Percentiles rank a stretch among this genome's conserved stretches.
These are phyloP conservation scores for Tokudaia muenninki DNA, from an alignment of 2,797 vertebrate genomes.

Conservation along the genomic window DNA sequence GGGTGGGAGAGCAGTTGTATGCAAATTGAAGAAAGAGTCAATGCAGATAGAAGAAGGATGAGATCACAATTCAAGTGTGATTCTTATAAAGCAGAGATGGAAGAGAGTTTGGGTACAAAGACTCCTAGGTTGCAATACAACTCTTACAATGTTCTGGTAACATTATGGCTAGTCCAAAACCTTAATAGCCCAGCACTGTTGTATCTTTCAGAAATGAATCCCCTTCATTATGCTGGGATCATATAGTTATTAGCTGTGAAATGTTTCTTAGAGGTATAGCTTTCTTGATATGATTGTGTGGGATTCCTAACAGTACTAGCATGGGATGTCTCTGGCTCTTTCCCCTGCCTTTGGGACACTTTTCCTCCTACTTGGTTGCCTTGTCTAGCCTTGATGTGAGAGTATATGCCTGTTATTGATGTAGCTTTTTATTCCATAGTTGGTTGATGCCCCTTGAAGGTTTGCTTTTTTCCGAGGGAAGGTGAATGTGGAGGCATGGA, in stretches of 20 bases:
- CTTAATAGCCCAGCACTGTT: not conserved
- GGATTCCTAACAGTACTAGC: too few relatives aligned
- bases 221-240: not conserved
- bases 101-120: not conserved
- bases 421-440: too few relatives aligned
- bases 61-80: not conserved
- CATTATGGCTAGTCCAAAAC: not conserved
- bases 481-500: too few relatives aligned
- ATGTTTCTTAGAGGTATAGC: not conserved
- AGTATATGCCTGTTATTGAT: too few relatives aligned
- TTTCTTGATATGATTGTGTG: too few relatives aligned
- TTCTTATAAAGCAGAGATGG: not conserved
- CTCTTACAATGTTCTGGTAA: not conserved
- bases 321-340: too few relatives aligned
- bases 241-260: not conserved
- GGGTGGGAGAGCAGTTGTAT: not conserved
- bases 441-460: too few relatives aligned
- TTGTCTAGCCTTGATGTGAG: too few relatives aligned
- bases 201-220: not conserved
- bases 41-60: not conserved
- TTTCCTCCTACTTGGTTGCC: too few relatives aligned
- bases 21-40: not conserved
- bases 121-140: not conserved
- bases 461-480: too few relatives aligned
- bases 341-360: too few relatives aligned